Base-by-base conservation (phyloP, 2,113 vertebrate species). In the Cyprinodon brontotheroides region DNA sequence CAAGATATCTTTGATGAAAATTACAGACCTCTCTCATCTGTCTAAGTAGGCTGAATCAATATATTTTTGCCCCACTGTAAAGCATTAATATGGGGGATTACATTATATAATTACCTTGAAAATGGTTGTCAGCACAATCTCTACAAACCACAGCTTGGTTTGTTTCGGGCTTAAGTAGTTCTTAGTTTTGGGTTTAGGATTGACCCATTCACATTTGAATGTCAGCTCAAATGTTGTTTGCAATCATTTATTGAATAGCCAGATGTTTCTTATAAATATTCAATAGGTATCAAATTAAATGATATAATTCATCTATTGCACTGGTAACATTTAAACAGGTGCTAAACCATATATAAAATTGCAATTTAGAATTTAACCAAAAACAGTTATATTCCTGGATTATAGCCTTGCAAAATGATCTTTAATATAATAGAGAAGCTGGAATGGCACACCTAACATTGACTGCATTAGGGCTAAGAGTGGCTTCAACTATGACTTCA, bases 401-500 rank as follows among this genome's bases (percentile, higher is more conserved):
- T n/a, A 57, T 57, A n/a, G 38, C 11, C 14, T 20, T 10, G 47
- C 22, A 10, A 45, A 59, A 53, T 61, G 47, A 74, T 40, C 29
- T 74, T 62, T 65, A 64, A 63, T 3, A 29, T 37, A 74, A 68
- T n/a, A 73, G 63, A 70, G 64, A 57, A 82, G 57, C 61, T 57
- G 68, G 37, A 38, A 22, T 72, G 77, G 73, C 75, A 68, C 48
- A 3, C 47, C 62, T 41, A 82, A 74, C 64, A 78, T 71, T 87
- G 79, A 70, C 82, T 70, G 89, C 75, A 74, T 81, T 83, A 82
- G 59, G 70, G 75, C 40, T 47, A 68, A 73, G 69, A n/a, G 37
- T 65, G 65, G 50, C 80, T 81, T 75, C 64, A 48, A 76, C 81
- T 77, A 72, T 72, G 83, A 85, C 79, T 69, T 65, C 75, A 87